Evolutionary conservation across 2,797 vertebrate genomes (phyloP).

Genomic region (Yasuhikotakia modesta): DNA sequence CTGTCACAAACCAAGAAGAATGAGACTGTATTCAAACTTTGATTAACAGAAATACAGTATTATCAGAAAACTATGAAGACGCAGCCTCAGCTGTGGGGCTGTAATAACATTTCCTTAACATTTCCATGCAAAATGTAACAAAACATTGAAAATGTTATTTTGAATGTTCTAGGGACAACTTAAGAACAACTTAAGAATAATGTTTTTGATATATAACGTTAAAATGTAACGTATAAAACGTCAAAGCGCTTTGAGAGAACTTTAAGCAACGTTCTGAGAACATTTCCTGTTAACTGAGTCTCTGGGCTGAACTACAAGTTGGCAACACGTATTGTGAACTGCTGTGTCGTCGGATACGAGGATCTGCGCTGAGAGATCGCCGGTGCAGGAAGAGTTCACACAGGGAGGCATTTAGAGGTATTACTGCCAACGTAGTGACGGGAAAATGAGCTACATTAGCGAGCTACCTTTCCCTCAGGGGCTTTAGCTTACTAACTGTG

Average conservation of each 20-base stretch:
- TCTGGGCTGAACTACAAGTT: not conserved
- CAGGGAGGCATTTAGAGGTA: conserved; percentile 28
- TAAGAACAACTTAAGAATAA: too few species aligned
- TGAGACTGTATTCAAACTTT: not conserved
- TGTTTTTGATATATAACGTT: too few species aligned
- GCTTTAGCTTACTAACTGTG: conserved; percentile 42
- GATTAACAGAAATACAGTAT: not conserved
- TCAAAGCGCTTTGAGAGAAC: too few species aligned
- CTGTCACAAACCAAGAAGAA: not conserved
- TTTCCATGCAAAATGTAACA: too few species aligned
- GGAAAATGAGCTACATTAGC: conserved; percentile 51
- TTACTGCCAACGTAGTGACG: conserved; percentile 42
- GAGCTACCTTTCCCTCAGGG: conserved; percentile 34
- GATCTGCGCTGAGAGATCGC: not conserved
- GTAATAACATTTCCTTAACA: too few species aligned
- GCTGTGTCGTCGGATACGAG: not conserved
- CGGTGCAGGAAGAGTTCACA: not conserved
- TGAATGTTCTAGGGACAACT: too few species aligned
- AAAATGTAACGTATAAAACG: too few species aligned
- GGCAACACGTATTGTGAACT: not conserved
- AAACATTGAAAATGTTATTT: too few species aligned
- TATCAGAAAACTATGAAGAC: not conserved
- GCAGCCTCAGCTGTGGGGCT: too few species aligned
- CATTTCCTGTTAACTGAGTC: too few species aligned
- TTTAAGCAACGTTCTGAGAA: too few species aligned